These are phyloP conservation scores for Drosophila leontia DNA, from an alignment of 1,140 invertebrate genomes.

Conservation along the genomic window DNA sequence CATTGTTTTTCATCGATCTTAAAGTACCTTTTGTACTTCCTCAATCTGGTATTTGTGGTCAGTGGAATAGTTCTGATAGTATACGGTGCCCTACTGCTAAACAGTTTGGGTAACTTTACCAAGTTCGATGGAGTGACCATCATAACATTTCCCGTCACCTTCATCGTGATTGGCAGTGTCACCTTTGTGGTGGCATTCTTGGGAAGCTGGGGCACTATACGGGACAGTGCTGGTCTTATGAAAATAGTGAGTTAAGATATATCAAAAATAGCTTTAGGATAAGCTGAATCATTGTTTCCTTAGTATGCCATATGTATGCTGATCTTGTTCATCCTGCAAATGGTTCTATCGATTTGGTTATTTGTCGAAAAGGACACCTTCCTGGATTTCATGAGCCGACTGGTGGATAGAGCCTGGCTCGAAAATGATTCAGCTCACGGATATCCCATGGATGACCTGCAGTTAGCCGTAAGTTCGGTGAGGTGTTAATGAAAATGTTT, in stretches of 20 bases:
- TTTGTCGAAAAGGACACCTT: conserved; percentile 86
- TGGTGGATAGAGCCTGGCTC: conserved; percentile 79
- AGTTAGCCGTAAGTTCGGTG: conserved; percentile 57
- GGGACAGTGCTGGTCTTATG: conserved; percentile 92
- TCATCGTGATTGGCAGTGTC: conserved; percentile 90
- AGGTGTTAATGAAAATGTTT: background rate
- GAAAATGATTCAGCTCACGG: conserved; percentile 47
- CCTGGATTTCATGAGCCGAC: conserved; percentile 82
- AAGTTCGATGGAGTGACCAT: conserved; percentile 85
- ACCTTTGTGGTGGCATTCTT: conserved; percentile 92
- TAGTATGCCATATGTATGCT: conserved; percentile 89
- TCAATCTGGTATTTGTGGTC: conserved; percentile 83
- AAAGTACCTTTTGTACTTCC: conserved; percentile 77
- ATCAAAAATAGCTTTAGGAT: background rate
- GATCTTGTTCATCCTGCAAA: conserved; percentile 88
- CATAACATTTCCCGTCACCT: conserved; percentile 86
- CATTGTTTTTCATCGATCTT: conserved; percentile 18
- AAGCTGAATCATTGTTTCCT: background rate
- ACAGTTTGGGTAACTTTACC: conserved; percentile 85
- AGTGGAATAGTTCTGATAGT: conserved; percentile 88
- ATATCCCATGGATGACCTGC: conserved; percentile 64
- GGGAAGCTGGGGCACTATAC: conserved; percentile 93
- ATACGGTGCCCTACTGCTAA: conserved; percentile 86
- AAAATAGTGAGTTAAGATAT: conserved; percentile 87
- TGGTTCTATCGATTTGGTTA: conserved; percentile 87